Base-by-base conservation (phyloP, 1,140 invertebrate genomes). In the Venustaconcha ellipsiformis region DNA sequence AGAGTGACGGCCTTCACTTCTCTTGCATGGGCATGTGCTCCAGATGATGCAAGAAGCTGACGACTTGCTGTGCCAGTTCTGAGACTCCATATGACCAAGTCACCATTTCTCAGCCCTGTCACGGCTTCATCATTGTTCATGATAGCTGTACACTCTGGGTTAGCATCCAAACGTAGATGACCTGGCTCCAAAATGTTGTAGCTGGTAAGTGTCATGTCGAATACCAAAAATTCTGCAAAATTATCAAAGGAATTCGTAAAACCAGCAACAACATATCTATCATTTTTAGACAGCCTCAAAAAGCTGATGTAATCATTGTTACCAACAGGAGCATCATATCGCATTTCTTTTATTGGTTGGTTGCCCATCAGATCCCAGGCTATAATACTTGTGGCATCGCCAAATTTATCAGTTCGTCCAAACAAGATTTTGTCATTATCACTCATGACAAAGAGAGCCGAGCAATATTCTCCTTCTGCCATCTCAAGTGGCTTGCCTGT, bases 351-450 rank as follows among this genome's bases (percentile, higher is more conserved):
- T 37, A 88, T 80, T 26, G 84, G 76, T 70, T 90, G 83, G 74
- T 90, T 90, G 14, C 87, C 88, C 60, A 89, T 70, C 17, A 90
- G 80, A 72, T 90, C 89, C 87, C 87, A 90, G 15, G 89, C 84
- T 26, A 88, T 74, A 30, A 90, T 83, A 57, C 82, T 83, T 20
- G 88, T 88, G n/a, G 85, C 86, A 69, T 84, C 83, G 17, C 88
- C 89, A 75, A 85, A 88, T 78, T 89, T 87, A 69, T 90, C 87
- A 13, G 88, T 88, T 56, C 87, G 72, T n/a, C 79, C 89, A 60
- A 89, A 84, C 14, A 89, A 82, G 1, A 89, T 84, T 70, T 86
- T 84, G 58, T 89, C 84, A 30, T 84, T 85, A 66, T 89, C 86
- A 71, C 80, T 83, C 83, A 88, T 87, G 23, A 88, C 80, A 69